phyloP scores from a whole-genome alignment of 2,113 vertebrate species.

The Proterorhinus semilunaris region DNA sequence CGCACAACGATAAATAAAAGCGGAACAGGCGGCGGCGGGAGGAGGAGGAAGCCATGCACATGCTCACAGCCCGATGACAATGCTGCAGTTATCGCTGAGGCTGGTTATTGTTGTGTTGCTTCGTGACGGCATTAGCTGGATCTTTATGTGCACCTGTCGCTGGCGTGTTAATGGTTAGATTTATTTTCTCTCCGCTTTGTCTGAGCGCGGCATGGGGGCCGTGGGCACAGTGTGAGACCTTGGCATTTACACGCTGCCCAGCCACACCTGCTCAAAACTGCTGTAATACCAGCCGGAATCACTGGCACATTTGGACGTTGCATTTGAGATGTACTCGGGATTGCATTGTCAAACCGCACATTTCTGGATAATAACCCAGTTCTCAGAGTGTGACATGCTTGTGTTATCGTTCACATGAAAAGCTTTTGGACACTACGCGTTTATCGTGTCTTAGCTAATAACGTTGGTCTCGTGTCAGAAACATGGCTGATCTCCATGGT shows the following conservation, averaged over 20 bases:
- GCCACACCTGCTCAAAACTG: constrained; percentile 6
- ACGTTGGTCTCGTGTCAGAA: too few species aligned
- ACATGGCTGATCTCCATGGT: too few species aligned
- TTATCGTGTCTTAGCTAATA: too few species aligned
- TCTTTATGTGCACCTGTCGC: constrained; percentile 64
- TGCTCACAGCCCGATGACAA: constrained; percentile 17
- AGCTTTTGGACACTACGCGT: too few species aligned
- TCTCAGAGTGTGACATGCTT: too few species aligned
- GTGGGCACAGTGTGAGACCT: constrained; percentile 4
- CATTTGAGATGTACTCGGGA: not conserved
- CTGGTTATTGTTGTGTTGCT: constrained; percentile 32
- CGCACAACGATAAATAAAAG: not conserved
- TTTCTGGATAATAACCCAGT: too few species aligned
- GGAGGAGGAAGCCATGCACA: constrained; percentile 59
- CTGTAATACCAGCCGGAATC: constrained; percentile 15
- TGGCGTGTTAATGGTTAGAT: not conserved
- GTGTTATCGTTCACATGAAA: too few species aligned
- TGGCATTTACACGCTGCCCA: constrained; percentile 15
- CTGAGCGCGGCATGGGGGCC: constrained; percentile 27
- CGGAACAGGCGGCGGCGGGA: constrained; percentile 13
- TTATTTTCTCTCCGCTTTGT: constrained; percentile 15
- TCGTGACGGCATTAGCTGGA: constrained; percentile 61
- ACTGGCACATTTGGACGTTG: not conserved
- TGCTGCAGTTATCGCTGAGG: constrained; percentile 51
- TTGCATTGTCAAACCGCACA: too few species aligned